Evolutionary conservation across 2,888 invertebrate genomes (phyloP), one percentile per base, ranked within the genome.

Genomic region (Pegoplata infirma): DNA sequence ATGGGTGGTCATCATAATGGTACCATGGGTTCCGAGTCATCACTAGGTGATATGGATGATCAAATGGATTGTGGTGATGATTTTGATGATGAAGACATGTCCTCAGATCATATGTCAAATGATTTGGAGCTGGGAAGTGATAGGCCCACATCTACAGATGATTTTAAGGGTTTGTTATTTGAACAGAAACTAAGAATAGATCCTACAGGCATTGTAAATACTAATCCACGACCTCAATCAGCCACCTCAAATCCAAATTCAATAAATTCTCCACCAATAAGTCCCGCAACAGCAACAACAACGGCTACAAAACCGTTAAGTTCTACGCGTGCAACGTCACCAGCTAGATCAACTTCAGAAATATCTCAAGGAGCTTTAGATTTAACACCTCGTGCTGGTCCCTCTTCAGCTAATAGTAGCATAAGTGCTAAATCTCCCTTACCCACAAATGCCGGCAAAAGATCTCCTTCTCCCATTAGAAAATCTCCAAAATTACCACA

Each of bases 311-410:
- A 86, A 67, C 71, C 71, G 56, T 80, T 3, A 32, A 82, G 82
- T 68, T 84, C 82, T 7, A 80, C 81, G 5, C 76, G 84, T 12
- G 69, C 67, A 32, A 82, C 83, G 51, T 84, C 87, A 76, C 89
- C 91, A 40, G 82, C 90, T 61, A 88, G 90, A 80, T 88, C 91
- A 49, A 71, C 72, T 19, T 85, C 86, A 1, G 91, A 91, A 80
- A 89, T 90, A 25, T 89, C 89, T 0, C 90, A 91, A 81, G 92
- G 92, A 21, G 92, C 92, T 3, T 86, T 92, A 28, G 92, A 92
- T 84, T 86, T 92, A 74, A 92, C 92, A 5, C 92, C 92, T 6
- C 90, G 91, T 8, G 88, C 90, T 2, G 83, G 84, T 0, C 80
- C 84, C 0, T 76, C 82, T 10, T 55, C 81, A 8, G 55, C 82